Base-by-base conservation (phyloP, 2,888 invertebrate genomes). In the Callinectes sapidus region DNA sequence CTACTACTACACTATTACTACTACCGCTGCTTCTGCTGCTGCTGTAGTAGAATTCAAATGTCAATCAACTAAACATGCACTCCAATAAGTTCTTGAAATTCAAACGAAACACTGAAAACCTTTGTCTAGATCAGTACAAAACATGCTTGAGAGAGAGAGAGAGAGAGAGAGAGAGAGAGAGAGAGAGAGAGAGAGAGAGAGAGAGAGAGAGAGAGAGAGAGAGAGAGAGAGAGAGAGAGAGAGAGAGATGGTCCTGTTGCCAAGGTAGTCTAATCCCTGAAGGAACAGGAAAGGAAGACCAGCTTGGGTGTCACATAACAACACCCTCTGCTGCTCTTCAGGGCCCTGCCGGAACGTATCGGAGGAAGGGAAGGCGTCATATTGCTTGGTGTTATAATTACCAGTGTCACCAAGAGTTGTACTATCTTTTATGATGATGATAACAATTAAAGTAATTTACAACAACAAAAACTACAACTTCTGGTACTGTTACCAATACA, bases 81-180 rank as follows among this genome's bases (percentile, higher is more conserved):
- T 48, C 48, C 48, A 48, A 48, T 61, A 61, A 71, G 28, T 71
- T n/a, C 8, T 28, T 71, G 1, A 71, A 71, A n/a, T 28, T 71
- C 71, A 71, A 71, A 28, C 71, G n/a, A 71, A 71, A 28, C 28
- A 71, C 10, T 71, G 2, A 71, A 8, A 71, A 13, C 71, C 28
- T 71, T 71, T 71, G 71, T 28, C 71, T 71, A n/a, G 71, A 71
- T n/a, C n/a, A 28, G 13, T n/a, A 71, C 2, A 71, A 13, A 71
- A n/a, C 35, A 1, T 81, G 35, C 2, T 32, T 32, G 81, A 81
- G 81, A 81, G 81, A 81, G 81, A 81, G 81, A 81, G 81, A 81
- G 81, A 81, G 81, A 81, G 81, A 81, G 81, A 81, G 81, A 81
- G 81, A 81, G 81, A 81, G 81, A 81, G 81, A 81, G 81, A 81